phyloP scores from a whole-genome alignment of 2,797 vertebrate species.

The Hemitrygon akajei region DNA sequence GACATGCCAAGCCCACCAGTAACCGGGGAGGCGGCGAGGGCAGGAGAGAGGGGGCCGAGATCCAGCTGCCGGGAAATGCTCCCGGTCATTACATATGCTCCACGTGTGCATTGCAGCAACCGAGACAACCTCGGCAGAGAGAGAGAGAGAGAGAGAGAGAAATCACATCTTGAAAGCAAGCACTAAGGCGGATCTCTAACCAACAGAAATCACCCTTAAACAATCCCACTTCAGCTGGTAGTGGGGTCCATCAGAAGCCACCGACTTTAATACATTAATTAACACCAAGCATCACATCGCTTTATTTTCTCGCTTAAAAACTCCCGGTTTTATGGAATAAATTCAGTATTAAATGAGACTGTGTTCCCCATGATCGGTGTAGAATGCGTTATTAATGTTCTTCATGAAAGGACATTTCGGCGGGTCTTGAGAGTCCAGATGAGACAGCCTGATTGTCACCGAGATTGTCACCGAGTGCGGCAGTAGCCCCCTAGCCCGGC shows the following conservation, averaged over 20 bases:
- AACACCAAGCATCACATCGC: no score
- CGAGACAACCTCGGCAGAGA: not conserved
- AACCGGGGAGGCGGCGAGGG: not conserved
- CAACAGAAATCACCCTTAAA: not conserved
- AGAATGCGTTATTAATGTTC: not conserved
- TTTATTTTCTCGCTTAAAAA: not conserved
- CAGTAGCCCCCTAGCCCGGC: not conserved
- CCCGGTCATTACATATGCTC: not conserved
- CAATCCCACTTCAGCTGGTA: not conserved
- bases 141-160: not conserved
- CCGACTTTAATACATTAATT: no score
- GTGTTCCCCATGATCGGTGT: not conserved
- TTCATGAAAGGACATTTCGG: not conserved
- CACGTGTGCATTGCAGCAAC: conserved; percentile 10
- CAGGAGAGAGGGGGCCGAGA: not conserved
- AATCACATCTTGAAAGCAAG: not conserved
- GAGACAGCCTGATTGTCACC: not conserved
- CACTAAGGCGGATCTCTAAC: not conserved
- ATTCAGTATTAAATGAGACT: no score
- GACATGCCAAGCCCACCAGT: no score
- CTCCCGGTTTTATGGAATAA: not conserved
- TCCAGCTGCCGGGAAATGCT: not conserved
- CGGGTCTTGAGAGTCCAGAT: not conserved
- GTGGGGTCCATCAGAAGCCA: no score
- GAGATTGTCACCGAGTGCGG: not conserved